These are phyloP conservation scores for Galemys pyrenaicus DNA, from an alignment of 2,113 vertebrate genomes.

Conservation along the genomic window DNA sequence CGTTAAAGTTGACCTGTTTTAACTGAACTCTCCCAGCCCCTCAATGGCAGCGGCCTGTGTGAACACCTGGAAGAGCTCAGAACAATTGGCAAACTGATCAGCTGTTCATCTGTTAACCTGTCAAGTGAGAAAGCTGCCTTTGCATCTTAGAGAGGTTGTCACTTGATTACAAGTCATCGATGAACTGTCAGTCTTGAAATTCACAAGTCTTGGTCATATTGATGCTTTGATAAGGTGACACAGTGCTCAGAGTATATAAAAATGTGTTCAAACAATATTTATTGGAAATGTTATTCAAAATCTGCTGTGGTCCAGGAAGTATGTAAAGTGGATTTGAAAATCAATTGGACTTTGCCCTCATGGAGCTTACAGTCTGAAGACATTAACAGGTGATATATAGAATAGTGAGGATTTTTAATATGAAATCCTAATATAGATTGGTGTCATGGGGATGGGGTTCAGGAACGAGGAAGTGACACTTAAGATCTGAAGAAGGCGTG, in stretches of 20 bases:
- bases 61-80: slow-evolving; percentile 19
- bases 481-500: neutral
- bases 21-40: slow-evolving; percentile 21
- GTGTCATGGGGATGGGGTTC: neutral
- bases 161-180: neutral
- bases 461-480: neutral
- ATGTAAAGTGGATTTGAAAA: neutral
- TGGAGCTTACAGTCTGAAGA: neutral
- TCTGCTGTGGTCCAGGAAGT: neutral
- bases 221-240: neutral
- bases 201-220: neutral
- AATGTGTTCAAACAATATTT: neutral
- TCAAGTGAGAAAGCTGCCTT: neutral
- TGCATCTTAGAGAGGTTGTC: neutral
- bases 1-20: slow-evolving; percentile 50
- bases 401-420: neutral
- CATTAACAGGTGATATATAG: neutral
- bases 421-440: neutral
- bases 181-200: neutral
- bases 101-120: slow-evolving; percentile 7
- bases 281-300: neutral
- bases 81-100: slow-evolving; percentile 1
- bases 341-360: neutral
- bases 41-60: neutral
- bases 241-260: neutral